Base-by-base conservation (phyloP, 2,113 vertebrate species). In the Cyanoliseus patagonus region DNA sequence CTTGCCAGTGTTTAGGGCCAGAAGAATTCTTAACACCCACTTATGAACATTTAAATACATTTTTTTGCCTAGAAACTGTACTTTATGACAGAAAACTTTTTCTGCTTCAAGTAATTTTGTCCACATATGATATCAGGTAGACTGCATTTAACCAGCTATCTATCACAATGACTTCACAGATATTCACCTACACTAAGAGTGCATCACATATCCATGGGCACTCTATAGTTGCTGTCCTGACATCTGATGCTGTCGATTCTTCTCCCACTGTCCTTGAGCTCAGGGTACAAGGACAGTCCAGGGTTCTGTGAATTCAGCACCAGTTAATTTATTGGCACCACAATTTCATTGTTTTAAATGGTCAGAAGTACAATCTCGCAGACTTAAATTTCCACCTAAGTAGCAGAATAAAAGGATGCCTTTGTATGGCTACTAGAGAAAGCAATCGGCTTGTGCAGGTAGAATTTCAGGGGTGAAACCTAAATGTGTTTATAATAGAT, bases 11-110 rank as follows among this genome's bases (percentile, higher is more conserved):
- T 73, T 86, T 92, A 75, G 75, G 37, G 78, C 22, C 67, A 91
- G 23, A 66, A 91, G 53, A 33, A 61, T 96, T 92, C 86, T 72
- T 69, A 79, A 95, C 90, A 94, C 83, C 95, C 90, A 90, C 93
- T 94, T 96, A 87, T 0, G 92, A 83, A 80, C 82, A 91, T 86
- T 90, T 73, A 86, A 93, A 86, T 94, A 30, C 2, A 47, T 24
- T 83, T 78, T 86, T 88, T 42, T 76, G 33, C n/a, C 35, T 55
- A 59, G 74, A 78, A 82, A 75, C 52, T 73, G 9, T 57, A 41
- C 12, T 7, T 67, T 13, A 42, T 25, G 13, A 33, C 22, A 75
- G 35, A 27, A 30, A 91, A 73, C 70, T 67, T 86, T 55, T 93
- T 7, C 42, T 85, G 17, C 8, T 63, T 72, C 18, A 69, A 52